Evolutionary conservation across 2,888 invertebrate genomes (phyloP).

Genomic region (Erynnis tages): DNA sequence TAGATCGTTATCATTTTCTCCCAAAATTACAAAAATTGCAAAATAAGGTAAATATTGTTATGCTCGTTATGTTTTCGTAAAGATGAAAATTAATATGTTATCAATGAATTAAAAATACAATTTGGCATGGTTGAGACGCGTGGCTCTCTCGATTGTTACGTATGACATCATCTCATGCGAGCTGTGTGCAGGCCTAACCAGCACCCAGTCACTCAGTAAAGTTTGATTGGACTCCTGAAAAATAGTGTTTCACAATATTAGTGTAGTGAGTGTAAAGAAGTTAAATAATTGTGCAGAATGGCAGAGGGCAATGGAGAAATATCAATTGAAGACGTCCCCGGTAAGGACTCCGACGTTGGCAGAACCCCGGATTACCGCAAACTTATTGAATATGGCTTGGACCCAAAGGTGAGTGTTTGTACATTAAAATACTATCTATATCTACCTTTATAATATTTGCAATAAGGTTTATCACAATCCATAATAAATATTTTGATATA

Average conservation of each 20-base stretch:
- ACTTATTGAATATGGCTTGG: conserved; percentile 97
- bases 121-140: conserved; percentile 57
- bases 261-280: conserved; percentile 68
- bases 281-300: conserved; percentile 84
- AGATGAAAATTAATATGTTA: conserved; percentile 30
- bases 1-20: conserved; percentile 78
- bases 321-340: conserved; percentile 87
- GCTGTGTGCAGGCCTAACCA: conserved; percentile 50
- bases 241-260: conserved; percentile 35
- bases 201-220: conserved; percentile 18
- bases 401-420: conserved; percentile 87
- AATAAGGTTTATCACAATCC: background rate
- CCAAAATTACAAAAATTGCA: conserved; percentile 81
- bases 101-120: conserved; percentile 37
- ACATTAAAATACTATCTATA: background rate
- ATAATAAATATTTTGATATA: too few species aligned
- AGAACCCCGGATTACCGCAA: conserved; percentile 96
- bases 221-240: conserved; percentile 12
- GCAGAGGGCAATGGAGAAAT: conserved; percentile 94
- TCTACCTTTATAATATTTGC: background rate
- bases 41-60: conserved; percentile 77
- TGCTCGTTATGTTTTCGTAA: conserved; percentile 31
- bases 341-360: conserved; percentile 85
- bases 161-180: conserved; percentile 73
- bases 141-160: conserved; percentile 68